phyloP scores from a whole-genome alignment of 2,113 vertebrate species.

The Alces alces region DNA sequence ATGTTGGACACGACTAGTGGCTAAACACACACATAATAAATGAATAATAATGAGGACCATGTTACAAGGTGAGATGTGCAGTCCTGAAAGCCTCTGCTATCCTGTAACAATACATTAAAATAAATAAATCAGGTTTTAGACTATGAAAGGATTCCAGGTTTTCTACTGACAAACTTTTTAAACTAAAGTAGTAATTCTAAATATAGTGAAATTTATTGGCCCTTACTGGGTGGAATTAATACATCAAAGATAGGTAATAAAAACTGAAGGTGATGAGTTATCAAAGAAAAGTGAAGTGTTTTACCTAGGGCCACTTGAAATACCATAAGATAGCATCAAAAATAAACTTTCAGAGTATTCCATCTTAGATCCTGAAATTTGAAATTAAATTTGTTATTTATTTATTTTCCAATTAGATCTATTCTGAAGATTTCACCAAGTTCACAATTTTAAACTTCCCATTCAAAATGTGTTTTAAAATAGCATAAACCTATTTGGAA shows the following conservation, averaged over 20 bases:
- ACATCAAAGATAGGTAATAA: not conserved
- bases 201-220: not conserved
- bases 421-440: not conserved
- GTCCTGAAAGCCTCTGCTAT: not conserved
- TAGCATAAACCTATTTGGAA: not conserved
- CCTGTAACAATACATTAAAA: not conserved
- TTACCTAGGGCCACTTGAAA: not conserved
- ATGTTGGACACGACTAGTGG: not conserved
- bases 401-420: constrained; percentile 9
- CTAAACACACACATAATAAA: not conserved
- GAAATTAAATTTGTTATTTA: not conserved
- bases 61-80: not conserved
- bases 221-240: not conserved
- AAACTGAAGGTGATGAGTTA: not conserved
- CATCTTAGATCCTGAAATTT: not conserved
- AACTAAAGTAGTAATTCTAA: not conserved
- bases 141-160: not conserved
- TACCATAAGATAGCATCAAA: not conserved
- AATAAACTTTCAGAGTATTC: not conserved
- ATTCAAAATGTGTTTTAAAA: not conserved
- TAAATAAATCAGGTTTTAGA: not conserved
- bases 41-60: not conserved
- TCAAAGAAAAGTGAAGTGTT: not conserved
- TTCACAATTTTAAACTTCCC: not conserved
- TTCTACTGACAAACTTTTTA: not conserved